Evolutionary conservation across 2,888 invertebrate genomes (phyloP), one percentile per base, ranked within the genome.

Genomic region (Pammene aurita): DNA sequence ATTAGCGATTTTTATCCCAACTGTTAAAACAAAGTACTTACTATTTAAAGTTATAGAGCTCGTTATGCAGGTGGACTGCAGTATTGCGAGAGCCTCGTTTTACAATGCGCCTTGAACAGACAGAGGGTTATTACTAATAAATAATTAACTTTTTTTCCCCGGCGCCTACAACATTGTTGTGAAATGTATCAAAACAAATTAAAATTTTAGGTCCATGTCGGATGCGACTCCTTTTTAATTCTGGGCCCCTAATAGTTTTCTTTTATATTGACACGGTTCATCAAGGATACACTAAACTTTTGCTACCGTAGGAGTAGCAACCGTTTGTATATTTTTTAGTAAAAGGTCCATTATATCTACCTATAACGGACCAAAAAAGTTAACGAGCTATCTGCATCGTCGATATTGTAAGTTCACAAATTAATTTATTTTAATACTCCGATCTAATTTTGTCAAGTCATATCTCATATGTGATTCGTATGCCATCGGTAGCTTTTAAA

Each of bases 251-350:
- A 88, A 89, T 86, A 83, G 88, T 81, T 86, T 89, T 87, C 86
- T 87, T 88, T 87, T 83, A 86, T 84, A 84, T 77, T 83, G 89
- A 83, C 80, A 90, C 86, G 89, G 80, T 81, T 81, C 82, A 84
- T 85, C 80, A 79, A 71, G 75, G 82, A 87, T 85, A 88, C 88
- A 88, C 81, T 76, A 84, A 82, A 83, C 84, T 82, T 84, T 84
- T 83, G 92, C 92, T 92, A 92, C 92, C 87, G 92, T 88, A 88
- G 82, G 81, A 80, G 92, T 88, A 88, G 82, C 81, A 80, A 78
- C 72, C 77, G 78, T 78, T 83, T 80, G 75, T 81, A 68, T 75
- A 73, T 73, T 77, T 85, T 85, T 77, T 76, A 69, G 66, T 72
- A 79, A 81, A 77, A 76, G 80, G 73, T 80, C 80, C 78, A 79